A percentile compares a stretch with the other conserved stretches of the same genome.
These are phyloP conservation scores for Corydoras sp. DNA, from an alignment of 2,113 vertebrate genomes.

Conservation along the genomic window DNA sequence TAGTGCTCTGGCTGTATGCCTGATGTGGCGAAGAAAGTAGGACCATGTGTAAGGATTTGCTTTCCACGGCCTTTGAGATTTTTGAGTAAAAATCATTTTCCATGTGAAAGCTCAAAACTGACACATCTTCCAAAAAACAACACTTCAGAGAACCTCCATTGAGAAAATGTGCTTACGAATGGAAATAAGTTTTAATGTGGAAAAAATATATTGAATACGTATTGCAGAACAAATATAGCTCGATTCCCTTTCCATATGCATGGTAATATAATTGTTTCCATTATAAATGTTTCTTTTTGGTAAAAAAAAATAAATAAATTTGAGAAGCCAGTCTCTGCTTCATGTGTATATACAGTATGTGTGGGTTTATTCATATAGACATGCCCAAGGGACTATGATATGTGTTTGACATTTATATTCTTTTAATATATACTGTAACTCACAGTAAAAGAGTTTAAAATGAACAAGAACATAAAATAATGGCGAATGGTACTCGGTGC, in stretches of 20 bases:
- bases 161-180: slow-evolving; percentile 9
- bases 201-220: slow-evolving; percentile 21
- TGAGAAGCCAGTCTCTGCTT: no score
- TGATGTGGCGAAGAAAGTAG: slow-evolving; percentile 13
- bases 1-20: slow-evolving; percentile 11
- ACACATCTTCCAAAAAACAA: neutral
- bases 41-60: slow-evolving; percentile 13
- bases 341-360: neutral
- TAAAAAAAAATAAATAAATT: slow-evolving; percentile 27
- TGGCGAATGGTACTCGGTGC: neutral
- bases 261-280: slow-evolving; percentile 21
- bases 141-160: slow-evolving; percentile 2
- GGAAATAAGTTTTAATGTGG: slow-evolving; percentile 9
- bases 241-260: slow-evolving; percentile 28
- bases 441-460: neutral
- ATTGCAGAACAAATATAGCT: slow-evolving; percentile 31
- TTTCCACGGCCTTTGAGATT: slow-evolving; percentile 4
- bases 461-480: neutral
- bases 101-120: no score
- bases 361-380: no score
- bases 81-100: neutral
- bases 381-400: neutral
- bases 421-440: neutral
- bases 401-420: slow-evolving; percentile 6
- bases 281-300: slow-evolving; percentile 26